Evolutionary conservation across 2,113 vertebrate genomes (phyloP), one percentile per base, ranked within the genome.

Genomic region (Protobothrops mucrosquamatus): DNA sequence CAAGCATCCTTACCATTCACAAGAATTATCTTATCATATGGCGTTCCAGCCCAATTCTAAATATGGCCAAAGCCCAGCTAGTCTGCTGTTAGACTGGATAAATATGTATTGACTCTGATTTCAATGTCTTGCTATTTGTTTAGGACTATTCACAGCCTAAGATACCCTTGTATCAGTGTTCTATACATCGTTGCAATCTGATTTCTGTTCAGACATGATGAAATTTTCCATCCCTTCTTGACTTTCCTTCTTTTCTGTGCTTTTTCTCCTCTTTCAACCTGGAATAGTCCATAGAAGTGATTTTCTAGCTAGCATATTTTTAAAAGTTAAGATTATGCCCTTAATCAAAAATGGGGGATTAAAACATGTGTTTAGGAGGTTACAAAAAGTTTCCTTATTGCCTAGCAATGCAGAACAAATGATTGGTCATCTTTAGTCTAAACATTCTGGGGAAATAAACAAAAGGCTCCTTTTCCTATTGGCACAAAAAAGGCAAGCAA

Each of bases 361-460:
- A 48, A 43, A 56, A 91, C 43, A n/a, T n/a, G 3, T 4, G 26
- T 43, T 56, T 55, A 26, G 9, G 10, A 52, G 12, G 3, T 85
- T 29, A 26, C n/a, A 88, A 54, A 26, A 24, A 34, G 9, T 34
- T 1, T 29, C 0, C 6, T 24, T n/a, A 87, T 20, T 39, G 11
- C 43, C 81, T 59, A 55, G 87, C 46, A 88, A 39, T 81, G 51
- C 10, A 61, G 86, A 85, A 43, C 11, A 89, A 89, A 89, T 46
- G 15, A 1, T 34, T 89, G 26, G 4, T 12, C 61, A 43, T 3
- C 9, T 22, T 5, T 18, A 89, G n/a, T 2, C 34, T 54, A 92
- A 34, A 7, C 11, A 3, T 85, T 92, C 57, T 61, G 87, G 85
- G 52, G 93, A 93, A 93, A 93, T 81, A 43, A 81, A 43, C 74